Percentiles rank a stretch among this genome's conserved stretches.
Conservation (phyloP, 2,888 invertebrate species). For the Eupithecia subfuscata region DNA sequence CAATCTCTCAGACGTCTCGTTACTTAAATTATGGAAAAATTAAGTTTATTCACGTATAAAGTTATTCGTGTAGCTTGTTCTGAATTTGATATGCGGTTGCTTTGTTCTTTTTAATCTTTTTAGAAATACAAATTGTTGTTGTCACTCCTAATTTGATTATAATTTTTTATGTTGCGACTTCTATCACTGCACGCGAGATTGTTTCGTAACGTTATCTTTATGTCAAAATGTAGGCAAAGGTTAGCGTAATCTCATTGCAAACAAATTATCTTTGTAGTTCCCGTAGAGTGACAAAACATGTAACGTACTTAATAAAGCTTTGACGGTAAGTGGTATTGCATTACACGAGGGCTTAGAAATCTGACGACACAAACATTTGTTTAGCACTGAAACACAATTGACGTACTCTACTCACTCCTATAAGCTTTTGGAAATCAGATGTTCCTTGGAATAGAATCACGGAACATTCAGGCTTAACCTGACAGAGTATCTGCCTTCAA, state of each 20-base stretch:
- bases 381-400: not conserved
- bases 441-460: not conserved
- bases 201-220: not conserved
- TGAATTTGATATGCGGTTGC: conserved; percentile 51
- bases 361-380: conserved; percentile 14
- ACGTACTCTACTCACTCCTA: not conserved
- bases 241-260: conserved; percentile 38
- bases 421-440: not conserved
- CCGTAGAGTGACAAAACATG: conserved; percentile 42
- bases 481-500: not conserved
- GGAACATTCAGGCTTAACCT: not conserved
- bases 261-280: conserved; percentile 39
- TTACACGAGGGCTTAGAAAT: conserved; percentile 35
- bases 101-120: conserved; percentile 23
- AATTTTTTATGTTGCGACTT: not conserved
- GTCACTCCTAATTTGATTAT: not conserved
- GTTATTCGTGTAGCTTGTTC: conserved; percentile 48
- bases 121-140: conserved; percentile 3
- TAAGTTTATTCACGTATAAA: conserved; percentile 52
- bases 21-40: conserved; percentile 52
- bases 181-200: not conserved
- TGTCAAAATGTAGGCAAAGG: conserved; percentile 32
- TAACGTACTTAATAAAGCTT: conserved; percentile 36
- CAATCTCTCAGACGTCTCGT: conserved; percentile 54
- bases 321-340: conserved; percentile 31